phyloP scores from a whole-genome alignment of 2,888 invertebrate species.

The Trissoscelio sp. region DNA sequence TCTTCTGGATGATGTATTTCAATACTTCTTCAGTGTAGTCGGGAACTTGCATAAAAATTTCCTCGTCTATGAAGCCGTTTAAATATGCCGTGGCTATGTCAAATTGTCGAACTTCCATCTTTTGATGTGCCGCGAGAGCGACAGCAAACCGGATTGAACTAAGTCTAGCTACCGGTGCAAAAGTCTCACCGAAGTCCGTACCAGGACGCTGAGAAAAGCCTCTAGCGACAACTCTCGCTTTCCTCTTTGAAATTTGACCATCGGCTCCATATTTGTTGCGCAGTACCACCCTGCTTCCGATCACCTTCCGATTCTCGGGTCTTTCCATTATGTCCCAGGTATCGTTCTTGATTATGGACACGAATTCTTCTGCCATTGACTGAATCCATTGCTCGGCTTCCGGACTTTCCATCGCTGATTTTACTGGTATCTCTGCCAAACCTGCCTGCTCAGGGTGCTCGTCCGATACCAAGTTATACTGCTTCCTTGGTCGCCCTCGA shows the following conservation, averaged over 20 bases:
- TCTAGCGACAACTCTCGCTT: slow-evolving; percentile 28
- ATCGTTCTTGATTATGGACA: slow-evolving; percentile 8
- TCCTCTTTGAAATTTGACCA: background rate
- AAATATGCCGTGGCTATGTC: slow-evolving; percentile 55
- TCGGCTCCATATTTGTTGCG: slow-evolving; percentile 1
- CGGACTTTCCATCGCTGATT: background rate
- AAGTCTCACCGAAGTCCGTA: slow-evolving; percentile 17
- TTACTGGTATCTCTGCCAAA: background rate
- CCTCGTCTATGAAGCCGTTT: slow-evolving; percentile 65
- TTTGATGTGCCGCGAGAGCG: slow-evolving; percentile 13
- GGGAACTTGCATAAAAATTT: slow-evolving; percentile 52
- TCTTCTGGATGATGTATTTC: slow-evolving; percentile 13
- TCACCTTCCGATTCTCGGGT: background rate
- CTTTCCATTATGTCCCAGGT: slow-evolving; percentile 15
- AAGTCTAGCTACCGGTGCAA: slow-evolving; percentile 23
- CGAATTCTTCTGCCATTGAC: slow-evolving; percentile 16
- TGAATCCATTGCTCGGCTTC: background rate
- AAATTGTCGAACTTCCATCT: slow-evolving; percentile 68
- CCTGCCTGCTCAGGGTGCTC: background rate
- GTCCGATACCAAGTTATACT: background rate
- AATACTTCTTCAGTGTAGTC: slow-evolving; percentile 13
- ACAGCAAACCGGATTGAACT: slow-evolving; percentile 3
- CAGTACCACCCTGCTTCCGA: background rate
- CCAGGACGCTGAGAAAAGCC: slow-evolving; percentile 26
- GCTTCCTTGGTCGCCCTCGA: background rate